Evolutionary conservation across 2,888 invertebrate genomes (phyloP).

Genomic region (Ptilodon capucinus): DNA sequence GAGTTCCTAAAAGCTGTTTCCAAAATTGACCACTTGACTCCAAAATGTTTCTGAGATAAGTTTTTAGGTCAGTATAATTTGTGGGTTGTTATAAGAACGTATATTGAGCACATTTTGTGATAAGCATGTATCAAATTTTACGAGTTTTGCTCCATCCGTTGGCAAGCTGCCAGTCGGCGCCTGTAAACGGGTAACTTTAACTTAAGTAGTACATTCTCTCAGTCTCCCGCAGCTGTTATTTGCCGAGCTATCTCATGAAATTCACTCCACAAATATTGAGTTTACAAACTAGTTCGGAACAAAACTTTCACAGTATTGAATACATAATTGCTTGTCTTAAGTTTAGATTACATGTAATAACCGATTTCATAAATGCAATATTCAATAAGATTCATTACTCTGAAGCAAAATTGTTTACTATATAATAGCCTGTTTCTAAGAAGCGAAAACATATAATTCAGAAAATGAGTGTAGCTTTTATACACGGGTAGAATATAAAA

Average conservation of each 20-base stretch:
- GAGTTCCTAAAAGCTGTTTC: slow-evolving; percentile 3
- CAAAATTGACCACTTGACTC: slow-evolving; percentile 8
- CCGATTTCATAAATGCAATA: not conserved
- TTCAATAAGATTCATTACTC: not conserved
- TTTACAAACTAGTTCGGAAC: slow-evolving; percentile 13
- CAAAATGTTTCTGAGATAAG: slow-evolving; percentile 21
- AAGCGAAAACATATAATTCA: slow-evolving; percentile 3
- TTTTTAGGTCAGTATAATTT: slow-evolving; percentile 27
- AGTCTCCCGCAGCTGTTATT: slow-evolving; percentile 26
- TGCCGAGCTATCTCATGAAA: slow-evolving; percentile 18
- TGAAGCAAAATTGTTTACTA: not conserved
- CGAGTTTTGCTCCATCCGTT: slow-evolving; percentile 28
- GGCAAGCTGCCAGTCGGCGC: slow-evolving; percentile 36
- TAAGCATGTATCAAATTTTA: slow-evolving; percentile 29
- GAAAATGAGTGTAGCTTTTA: slow-evolving; percentile 5
- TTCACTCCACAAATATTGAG: slow-evolving; percentile 8
- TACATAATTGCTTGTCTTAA: not conserved
- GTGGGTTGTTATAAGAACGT: slow-evolving; percentile 13
- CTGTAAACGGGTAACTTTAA: slow-evolving; percentile 39
- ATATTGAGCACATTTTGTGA: slow-evolving; percentile 18
- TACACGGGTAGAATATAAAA: not conserved
- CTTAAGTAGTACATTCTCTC: slow-evolving; percentile 31
- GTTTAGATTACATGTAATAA: not conserved
- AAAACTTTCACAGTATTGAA: slow-evolving; percentile 3
- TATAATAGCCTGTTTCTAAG: slow-evolving; percentile 5